Conservation (phyloP, 2,797 vertebrate genomes). For the Gymnodraco acuticeps region DNA sequence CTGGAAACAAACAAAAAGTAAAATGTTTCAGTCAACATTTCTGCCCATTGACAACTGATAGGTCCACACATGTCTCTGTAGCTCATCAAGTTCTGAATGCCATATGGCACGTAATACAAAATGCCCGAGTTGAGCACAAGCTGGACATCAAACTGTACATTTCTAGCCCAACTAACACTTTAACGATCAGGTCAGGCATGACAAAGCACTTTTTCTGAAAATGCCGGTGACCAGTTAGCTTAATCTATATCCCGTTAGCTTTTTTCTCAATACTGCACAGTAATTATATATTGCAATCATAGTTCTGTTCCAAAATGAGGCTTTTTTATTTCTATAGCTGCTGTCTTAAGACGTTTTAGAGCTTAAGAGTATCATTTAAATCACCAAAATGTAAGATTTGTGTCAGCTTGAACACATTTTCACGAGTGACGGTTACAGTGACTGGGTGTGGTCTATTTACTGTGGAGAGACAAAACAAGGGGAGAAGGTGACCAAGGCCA, state of each 20-base stretch:
- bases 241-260: not conserved
- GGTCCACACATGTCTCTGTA: slow-evolving; percentile 12
- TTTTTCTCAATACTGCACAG: slow-evolving; percentile 55
- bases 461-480: not conserved
- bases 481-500: not conserved
- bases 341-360: not conserved
- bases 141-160: slow-evolving; percentile 10
- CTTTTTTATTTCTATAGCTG: not conserved
- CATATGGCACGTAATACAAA: slow-evolving; percentile 29
- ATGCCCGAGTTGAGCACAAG: slow-evolving; percentile 28
- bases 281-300: slow-evolving; percentile 21
- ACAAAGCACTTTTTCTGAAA: not conserved
- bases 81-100: slow-evolving; percentile 35
- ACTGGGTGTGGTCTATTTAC: not conserved
- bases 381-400: too few species aligned
- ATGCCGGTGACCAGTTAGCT: slow-evolving; percentile 8
- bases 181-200: slow-evolving; percentile 12
- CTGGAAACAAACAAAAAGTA: not conserved
- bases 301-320: slow-evolving; percentile 53
- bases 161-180: slow-evolving; percentile 24
- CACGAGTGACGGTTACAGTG: not conserved
- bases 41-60: not conserved
- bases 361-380: not conserved
- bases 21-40: slow-evolving; percentile 3
- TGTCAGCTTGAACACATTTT: not conserved